Conservation (phyloP, 1,140 invertebrate species). For the Paraescarpia echinospica region DNA sequence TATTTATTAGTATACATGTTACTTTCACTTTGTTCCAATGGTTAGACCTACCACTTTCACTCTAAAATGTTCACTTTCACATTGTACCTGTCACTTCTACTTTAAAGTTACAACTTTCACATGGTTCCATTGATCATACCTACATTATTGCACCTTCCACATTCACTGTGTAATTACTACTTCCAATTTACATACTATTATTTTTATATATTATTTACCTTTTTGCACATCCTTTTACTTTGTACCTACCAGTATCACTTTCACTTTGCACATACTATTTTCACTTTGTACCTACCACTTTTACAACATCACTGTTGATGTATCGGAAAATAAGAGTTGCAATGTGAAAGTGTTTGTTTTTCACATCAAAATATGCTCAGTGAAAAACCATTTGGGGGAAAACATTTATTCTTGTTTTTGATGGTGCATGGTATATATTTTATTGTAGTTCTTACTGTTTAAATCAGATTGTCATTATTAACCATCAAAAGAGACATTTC, state of each 20-base stretch:
- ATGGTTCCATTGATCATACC: neutral
- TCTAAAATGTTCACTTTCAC: no score
- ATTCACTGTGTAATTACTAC: neutral
- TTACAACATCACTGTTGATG: neutral
- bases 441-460: neutral
- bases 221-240: no score
- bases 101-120: no score
- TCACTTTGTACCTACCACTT: neutral
- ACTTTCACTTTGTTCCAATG: no score
- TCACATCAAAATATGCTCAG: neutral
- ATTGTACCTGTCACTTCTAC: neutral
- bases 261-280: neutral
- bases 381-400: neutral
- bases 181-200: neutral
- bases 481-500: neutral
- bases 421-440: no score
- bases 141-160: neutral
- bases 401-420: neutral
- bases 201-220: neutral
- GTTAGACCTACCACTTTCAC: no score
- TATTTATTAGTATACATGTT: neutral
- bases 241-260: no score
- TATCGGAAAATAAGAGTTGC: neutral
- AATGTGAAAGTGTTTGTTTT: neutral
- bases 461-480: neutral